A percentile compares a stretch with the other conserved stretches of the same genome.
Conservation (phyloP, 35 echinoderm and acorn worm genomes). For the Acanthaster planci region DNA sequence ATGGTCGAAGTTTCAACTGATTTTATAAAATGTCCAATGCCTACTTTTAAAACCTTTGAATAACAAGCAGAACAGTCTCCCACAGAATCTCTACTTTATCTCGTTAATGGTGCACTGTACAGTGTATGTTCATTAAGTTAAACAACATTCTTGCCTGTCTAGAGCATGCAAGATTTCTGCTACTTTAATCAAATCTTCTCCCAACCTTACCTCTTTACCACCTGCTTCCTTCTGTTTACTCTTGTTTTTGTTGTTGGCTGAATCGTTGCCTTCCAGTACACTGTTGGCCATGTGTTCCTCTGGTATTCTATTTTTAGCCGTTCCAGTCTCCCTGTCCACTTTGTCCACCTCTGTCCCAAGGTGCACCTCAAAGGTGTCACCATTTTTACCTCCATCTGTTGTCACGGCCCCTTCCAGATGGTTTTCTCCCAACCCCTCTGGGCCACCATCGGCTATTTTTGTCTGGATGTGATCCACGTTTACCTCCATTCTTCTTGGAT, state of each 20-base stretch:
- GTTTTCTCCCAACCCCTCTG: neutral
- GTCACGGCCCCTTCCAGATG: neutral
- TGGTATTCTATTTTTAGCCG: neutral
- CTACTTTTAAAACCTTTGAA: no score
- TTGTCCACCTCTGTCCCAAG: neutral
- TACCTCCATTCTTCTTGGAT: constrained; percentile 11
- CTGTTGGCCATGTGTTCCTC: neutral
- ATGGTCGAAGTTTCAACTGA: no score
- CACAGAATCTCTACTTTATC: no score
- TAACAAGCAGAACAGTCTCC: no score
- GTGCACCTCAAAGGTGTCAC: no score
- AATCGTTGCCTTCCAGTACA: neutral
- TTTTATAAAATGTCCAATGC: no score
- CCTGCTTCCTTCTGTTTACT: neutral
- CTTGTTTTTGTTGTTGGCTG: neutral
- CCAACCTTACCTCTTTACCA: neutral
- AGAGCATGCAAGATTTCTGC: no score
- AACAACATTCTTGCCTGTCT: no score
- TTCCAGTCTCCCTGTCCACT: neutral
- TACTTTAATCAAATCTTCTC: no score
- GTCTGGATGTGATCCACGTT: neutral
- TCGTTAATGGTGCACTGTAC: no score
- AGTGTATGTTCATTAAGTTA: no score
- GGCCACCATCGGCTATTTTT: neutral
- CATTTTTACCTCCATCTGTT: neutral